Evolutionary conservation across 2,113 vertebrate genomes (phyloP).

Genomic region (Onychostoma macrolepis): DNA sequence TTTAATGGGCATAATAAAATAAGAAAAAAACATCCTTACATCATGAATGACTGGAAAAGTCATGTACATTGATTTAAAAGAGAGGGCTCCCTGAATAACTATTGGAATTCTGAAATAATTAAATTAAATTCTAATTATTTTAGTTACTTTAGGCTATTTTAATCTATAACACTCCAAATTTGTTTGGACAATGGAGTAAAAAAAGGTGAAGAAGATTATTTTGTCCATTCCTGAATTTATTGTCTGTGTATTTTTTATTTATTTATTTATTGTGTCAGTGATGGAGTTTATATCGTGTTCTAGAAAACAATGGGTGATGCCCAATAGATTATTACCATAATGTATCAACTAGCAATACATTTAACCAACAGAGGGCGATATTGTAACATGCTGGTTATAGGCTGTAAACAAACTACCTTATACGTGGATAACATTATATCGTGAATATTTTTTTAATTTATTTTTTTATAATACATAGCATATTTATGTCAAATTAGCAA

Average conservation of each 20-base stretch:
- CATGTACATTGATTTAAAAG: not conserved
- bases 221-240: not conserved
- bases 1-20: too few relatives aligned
- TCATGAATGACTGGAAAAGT: not conserved
- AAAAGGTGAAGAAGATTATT: not conserved
- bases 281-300: not conserved
- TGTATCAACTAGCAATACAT: not conserved
- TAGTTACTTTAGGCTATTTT: not conserved
- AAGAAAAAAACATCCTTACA: too few relatives aligned
- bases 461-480: not conserved
- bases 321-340: not conserved
- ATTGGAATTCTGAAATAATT: not conserved
- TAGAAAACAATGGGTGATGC: not conserved
- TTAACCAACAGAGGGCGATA: slow-evolving; percentile 30
- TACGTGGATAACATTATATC: not conserved
- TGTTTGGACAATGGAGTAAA: not conserved
- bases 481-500: not conserved
- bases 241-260: not conserved
- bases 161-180: not conserved
- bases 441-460: not conserved
- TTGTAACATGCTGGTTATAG: not conserved
- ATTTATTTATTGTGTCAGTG: not conserved
- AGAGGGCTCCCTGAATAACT: too few relatives aligned
- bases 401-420: not conserved
- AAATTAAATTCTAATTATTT: not conserved